Evolutionary conservation across 64 coral and sea anemone species (phyloP), one percentile per base, ranked within the genome.

Genomic region (Porites australiensis): DNA sequence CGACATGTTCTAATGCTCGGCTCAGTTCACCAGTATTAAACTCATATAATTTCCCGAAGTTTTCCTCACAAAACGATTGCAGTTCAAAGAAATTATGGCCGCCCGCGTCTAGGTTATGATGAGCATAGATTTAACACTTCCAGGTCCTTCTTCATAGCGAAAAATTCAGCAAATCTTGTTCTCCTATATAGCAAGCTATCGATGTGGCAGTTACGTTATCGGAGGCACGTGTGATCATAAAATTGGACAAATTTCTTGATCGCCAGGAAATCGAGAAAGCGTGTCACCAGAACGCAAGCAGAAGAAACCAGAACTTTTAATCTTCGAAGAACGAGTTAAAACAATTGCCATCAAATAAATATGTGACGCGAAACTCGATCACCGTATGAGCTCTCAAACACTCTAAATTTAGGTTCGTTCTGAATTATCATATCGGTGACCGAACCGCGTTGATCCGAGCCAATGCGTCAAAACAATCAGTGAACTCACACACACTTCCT

Each of bases 301-400:
- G 68, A 84, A 60, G 43, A 57, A 75, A 21, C 37, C 67, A 70
- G 59, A 91, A 91, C 67, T 58, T 50, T 72, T 62, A 58, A 59
- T 27, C 54, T 47, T 66, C 79, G 79, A 75, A 75, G 50, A 83
- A 60, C 58, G 79, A 82, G 78, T 73, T 91, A 74, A 91, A 91
- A 91, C 89, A 83, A 91, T 83, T 91, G 78, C 50, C 54, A 84
- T 74, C 79, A 71, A 91, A 84, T 91, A 93, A 94, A 87, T 97
- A 89, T 90, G 89, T 97, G 95, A 97, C 88, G 92, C 95, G 95
- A 89, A 97, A 97, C 88, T 89, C 82, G 95, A 88, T 93, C 95
- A 89, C 95, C 95, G 90, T 83, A 60, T 83, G 92, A 92, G 95
- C 88, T 61, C 86, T 89, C 82, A 89, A 77, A 88, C 51, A 63